phyloP scores from a whole-genome alignment of 2,113 vertebrate genomes.

The Campylorhamphus procurvoides region DNA sequence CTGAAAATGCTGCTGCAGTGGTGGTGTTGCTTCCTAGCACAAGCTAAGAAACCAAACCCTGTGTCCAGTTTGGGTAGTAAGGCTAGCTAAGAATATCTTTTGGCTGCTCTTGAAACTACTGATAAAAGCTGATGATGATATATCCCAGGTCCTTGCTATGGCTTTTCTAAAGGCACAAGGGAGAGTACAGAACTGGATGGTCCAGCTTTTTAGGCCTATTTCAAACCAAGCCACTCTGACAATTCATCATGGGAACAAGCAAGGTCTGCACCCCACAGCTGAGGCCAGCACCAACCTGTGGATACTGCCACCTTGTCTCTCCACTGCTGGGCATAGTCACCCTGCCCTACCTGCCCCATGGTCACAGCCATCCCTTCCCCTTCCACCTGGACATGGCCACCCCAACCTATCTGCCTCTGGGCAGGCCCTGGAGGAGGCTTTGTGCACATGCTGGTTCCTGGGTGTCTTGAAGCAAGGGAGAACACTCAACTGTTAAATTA shows the following conservation, averaged over 20 bases:
- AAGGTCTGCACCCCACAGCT: background rate
- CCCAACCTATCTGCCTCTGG: background rate
- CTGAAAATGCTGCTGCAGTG: background rate
- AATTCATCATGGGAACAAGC: background rate
- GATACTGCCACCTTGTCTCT: background rate
- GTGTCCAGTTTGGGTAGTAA: background rate
- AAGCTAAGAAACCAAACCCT: background rate
- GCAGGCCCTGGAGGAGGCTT: background rate
- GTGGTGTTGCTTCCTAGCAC: background rate
- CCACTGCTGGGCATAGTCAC: rapidly evolving
- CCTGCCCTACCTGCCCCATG: background rate
- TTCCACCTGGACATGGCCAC: rapidly evolving
- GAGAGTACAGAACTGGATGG: background rate
- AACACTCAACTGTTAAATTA: background rate
- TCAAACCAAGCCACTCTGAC: background rate
- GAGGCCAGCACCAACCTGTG: background rate
- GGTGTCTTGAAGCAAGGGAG: background rate
- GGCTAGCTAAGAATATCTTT: background rate
- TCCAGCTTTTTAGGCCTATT: background rate
- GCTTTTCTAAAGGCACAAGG: background rate
- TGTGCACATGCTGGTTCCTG: background rate
- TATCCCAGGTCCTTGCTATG: rapidly evolving
- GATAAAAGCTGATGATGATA: background rate
- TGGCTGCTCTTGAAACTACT: background rate
- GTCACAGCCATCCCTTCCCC: background rate